Evolutionary conservation across 2,113 vertebrate species (phyloP).

Genomic region (Periophthalmodon schlosseri): DNA sequence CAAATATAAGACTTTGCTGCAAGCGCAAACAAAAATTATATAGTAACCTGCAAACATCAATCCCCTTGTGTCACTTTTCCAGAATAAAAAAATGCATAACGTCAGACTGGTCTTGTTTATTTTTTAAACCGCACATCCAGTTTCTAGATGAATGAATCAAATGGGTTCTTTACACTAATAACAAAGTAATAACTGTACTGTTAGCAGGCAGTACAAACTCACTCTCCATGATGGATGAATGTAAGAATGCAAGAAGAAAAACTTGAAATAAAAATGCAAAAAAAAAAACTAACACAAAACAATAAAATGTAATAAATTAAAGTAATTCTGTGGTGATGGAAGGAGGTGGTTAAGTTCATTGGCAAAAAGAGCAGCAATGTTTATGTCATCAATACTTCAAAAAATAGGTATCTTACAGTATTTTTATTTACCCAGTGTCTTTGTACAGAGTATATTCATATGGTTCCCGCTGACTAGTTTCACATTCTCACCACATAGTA

Average conservation of each 20-base stretch:
- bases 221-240: conserved; percentile 39
- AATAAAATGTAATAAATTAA: conserved; percentile 1
- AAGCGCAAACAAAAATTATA: background rate
- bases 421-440: conserved; percentile 76
- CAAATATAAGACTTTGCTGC: background rate
- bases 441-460: conserved; percentile 82
- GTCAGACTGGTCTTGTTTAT: conserved; percentile 76
- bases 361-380: conserved; percentile 70
- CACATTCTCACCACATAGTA: conserved; percentile 82
- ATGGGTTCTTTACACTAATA: conserved; percentile 63
- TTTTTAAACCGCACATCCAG: conserved; percentile 78
- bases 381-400: conserved; percentile 73
- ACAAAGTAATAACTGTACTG: conserved; percentile 62
- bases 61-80: background rate
- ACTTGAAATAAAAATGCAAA: no score
- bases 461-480: conserved; percentile 79
- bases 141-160: conserved; percentile 74
- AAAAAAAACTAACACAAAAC: conserved; percentile 17
- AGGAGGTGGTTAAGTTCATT: conserved; percentile 49
- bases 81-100: conserved; percentile 30
- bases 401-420: conserved; percentile 81
- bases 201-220: conserved; percentile 67
- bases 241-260: conserved; percentile 31
- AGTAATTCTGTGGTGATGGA: background rate
- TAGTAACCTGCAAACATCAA: background rate